Evolutionary conservation across 2,888 invertebrate genomes (phyloP).

Genomic region (Spodoptera littoralis): DNA sequence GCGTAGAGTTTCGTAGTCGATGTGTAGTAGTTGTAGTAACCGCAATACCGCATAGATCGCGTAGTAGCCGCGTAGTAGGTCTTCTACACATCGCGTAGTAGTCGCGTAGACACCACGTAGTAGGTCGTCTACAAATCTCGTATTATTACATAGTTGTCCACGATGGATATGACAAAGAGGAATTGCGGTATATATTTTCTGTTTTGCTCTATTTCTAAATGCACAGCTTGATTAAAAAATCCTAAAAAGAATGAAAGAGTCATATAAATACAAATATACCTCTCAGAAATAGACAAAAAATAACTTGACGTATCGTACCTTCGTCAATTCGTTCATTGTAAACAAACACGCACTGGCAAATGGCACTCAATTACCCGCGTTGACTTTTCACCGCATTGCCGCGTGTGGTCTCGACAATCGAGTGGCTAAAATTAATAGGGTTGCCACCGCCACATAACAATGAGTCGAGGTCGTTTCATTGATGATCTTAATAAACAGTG

Average conservation of each 20-base stretch:
- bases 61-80: not conserved
- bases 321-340: not conserved
- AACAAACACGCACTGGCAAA: constrained; percentile 9
- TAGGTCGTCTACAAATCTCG: not conserved
- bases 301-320: constrained; percentile 15
- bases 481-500: constrained; percentile 66
- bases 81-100: not conserved
- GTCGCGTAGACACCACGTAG: not conserved
- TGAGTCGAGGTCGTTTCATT: constrained; percentile 70
- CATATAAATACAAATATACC: not conserved
- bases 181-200: no score
- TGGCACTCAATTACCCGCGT: constrained; percentile 68
- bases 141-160: no score
- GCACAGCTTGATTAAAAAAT: no score
- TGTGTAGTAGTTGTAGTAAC: not conserved
- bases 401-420: constrained; percentile 75
- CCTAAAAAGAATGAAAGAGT: no score
- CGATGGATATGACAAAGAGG: no score
- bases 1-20: not conserved
- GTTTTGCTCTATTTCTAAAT: no score
- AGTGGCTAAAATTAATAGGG: constrained; percentile 72
- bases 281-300: not conserved
- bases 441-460: constrained; percentile 69
- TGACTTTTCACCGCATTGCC: constrained; percentile 71
- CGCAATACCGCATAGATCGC: not conserved